phyloP scores from a whole-genome alignment of 2,888 invertebrate species.

The Mesoligia furuncula region DNA sequence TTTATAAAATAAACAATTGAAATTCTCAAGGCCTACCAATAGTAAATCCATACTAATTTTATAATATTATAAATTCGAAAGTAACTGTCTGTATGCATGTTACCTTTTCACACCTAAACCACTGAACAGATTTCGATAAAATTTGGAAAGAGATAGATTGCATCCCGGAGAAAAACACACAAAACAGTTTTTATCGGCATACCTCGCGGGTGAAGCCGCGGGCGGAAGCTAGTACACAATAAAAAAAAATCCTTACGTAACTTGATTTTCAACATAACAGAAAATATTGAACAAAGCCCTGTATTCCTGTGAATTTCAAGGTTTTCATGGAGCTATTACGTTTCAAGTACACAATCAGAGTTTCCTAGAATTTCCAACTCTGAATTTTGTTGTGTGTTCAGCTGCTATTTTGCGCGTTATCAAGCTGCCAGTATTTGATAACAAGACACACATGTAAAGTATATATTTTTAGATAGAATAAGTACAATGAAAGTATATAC shows the following conservation, averaged over 20 bases:
- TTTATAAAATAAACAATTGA: background rate
- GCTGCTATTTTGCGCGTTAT: slow-evolving; percentile 23
- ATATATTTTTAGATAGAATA: no score
- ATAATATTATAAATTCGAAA: background rate
- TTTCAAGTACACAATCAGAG: slow-evolving; percentile 15
- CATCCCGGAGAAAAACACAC: no score
- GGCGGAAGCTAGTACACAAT: background rate
- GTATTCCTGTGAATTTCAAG: slow-evolving; percentile 20
- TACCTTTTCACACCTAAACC: background rate
- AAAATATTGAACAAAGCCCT: background rate
- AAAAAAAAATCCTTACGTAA: background rate
- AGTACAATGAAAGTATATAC: no score
- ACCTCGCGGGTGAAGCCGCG: no score
- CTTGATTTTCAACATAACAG: background rate
- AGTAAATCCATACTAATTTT: background rate
- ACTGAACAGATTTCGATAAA: background rate
- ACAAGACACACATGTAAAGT: background rate
- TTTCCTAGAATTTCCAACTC: slow-evolving; percentile 12
- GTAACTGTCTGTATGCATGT: background rate
- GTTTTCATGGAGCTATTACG: slow-evolving; percentile 28
- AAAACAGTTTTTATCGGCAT: no score
- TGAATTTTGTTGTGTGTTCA: slow-evolving; percentile 25
- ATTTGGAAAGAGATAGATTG: no score
- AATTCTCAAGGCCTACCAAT: background rate
- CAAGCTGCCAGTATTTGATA: slow-evolving; percentile 14